Evolutionary conservation across 1,140 invertebrate genomes (phyloP).

Genomic region (Eupeodes corollae): DNA sequence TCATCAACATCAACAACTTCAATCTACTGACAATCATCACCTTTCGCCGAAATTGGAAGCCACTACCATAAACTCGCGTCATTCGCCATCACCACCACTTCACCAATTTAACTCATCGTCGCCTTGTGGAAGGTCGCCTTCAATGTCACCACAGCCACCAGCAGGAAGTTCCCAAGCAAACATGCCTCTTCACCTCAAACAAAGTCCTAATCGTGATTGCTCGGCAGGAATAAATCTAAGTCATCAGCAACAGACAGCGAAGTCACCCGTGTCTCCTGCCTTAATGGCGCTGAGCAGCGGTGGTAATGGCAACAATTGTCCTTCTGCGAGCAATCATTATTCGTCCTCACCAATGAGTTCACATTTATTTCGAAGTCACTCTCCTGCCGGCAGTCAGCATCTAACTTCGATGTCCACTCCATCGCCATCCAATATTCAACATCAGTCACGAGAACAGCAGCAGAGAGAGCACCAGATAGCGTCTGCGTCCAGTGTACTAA

Average conservation of each 20-base stretch:
- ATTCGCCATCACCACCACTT: background rate
- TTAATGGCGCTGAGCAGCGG: background rate
- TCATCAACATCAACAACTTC: conserved; percentile 2
- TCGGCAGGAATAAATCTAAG: background rate
- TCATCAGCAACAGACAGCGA: conserved; percentile 14
- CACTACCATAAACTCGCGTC: too few species aligned
- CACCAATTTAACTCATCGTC: background rate
- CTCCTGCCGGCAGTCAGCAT: conserved; percentile 8
- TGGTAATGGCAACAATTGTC: background rate
- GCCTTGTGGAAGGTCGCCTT: background rate
- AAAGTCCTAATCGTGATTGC: background rate
- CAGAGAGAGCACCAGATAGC: conserved; percentile 1
- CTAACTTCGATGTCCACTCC: conserved; percentile 18
- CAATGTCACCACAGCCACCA: background rate
- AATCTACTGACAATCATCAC: conserved; percentile 3
- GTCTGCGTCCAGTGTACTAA: conserved; percentile 36
- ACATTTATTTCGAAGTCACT: conserved; percentile 27
- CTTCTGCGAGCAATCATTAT: background rate
- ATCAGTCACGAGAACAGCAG: conserved; percentile 31
- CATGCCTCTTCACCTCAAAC: background rate
- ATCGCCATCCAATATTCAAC: conserved; percentile 37
- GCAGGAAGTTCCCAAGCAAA: background rate
- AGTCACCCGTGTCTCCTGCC: conserved; percentile 20
- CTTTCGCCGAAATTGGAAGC: background rate
- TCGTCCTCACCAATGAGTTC: conserved; percentile 20